A percentile compares a stretch with the other conserved stretches of the same genome.
Conservation (phyloP, 1,140 invertebrate genomes). For the Danaus plexippus region DNA sequence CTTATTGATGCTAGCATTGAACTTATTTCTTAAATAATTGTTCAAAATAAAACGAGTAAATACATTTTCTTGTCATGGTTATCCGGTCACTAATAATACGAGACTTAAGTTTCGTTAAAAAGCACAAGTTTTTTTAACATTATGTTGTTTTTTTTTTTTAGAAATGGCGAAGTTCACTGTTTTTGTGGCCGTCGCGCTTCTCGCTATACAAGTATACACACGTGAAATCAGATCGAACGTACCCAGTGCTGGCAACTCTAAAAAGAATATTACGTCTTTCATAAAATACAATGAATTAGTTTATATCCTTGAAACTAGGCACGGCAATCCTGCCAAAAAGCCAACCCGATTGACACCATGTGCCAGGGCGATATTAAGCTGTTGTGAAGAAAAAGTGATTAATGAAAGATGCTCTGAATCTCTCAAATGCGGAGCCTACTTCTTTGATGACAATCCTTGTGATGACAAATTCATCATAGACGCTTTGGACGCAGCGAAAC, state of each 20-base stretch:
- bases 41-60: too few relatives aligned
- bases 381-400: constrained; percentile 43
- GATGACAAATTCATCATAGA: constrained; percentile 48
- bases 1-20: too few relatives aligned
- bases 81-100: too few relatives aligned
- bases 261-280: constrained; percentile 20
- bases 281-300: constrained; percentile 44
- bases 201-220: constrained; percentile 3
- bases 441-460: constrained; percentile 61
- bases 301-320: constrained; percentile 39
- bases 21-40: too few relatives aligned
- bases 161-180: constrained; percentile 14
- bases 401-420: constrained; percentile 48
- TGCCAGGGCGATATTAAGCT: constrained; percentile 52
- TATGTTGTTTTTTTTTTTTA: constrained; percentile 9
- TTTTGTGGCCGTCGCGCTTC: neutral
- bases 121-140: too few relatives aligned
- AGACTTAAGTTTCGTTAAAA: too few relatives aligned
- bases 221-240: neutral
- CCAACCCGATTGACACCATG: constrained; percentile 47
- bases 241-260: constrained; percentile 11
- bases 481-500: constrained; percentile 44
- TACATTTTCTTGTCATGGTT: too few relatives aligned
- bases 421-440: constrained; percentile 48
- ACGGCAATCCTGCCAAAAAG: constrained; percentile 20